Percentiles rank a stretch among this genome's conserved stretches.
Conservation (phyloP, 2,797 vertebrate species). For the Propithecus deckenii region DNA sequence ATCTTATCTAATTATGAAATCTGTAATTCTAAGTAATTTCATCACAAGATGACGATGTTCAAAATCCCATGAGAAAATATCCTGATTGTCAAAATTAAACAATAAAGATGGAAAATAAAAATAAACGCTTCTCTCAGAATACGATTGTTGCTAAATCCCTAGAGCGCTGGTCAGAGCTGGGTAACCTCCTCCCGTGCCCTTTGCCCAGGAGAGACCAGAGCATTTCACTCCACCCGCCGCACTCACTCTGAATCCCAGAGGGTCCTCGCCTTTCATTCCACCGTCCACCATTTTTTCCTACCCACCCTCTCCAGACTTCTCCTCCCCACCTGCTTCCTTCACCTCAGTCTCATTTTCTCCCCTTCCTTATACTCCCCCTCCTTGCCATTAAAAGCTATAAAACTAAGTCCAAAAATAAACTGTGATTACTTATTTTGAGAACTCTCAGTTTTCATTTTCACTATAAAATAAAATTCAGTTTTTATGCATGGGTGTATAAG, state of each 20-base stretch:
- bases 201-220: neutral
- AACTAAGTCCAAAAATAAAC: neutral
- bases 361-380: neutral
- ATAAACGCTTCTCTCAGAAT: neutral
- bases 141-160: too few relatives aligned
- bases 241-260: neutral
- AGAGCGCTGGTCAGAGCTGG: neutral
- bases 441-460: neutral
- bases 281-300: neutral
- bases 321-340: neutral
- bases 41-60: neutral
- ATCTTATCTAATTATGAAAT: neutral
- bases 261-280: neutral
- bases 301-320: neutral
- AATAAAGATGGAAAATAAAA: constrained; percentile 2
- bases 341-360: neutral
- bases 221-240: neutral
- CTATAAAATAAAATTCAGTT: neutral
- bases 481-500: neutral
- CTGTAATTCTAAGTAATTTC: neutral
- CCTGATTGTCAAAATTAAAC: neutral
- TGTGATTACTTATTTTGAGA: neutral
- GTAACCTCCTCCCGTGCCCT: neutral
- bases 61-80: neutral
- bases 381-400: neutral